phyloP scores from a whole-genome alignment of 2,888 invertebrate genomes.

The Cremastobaeus sp. region DNA sequence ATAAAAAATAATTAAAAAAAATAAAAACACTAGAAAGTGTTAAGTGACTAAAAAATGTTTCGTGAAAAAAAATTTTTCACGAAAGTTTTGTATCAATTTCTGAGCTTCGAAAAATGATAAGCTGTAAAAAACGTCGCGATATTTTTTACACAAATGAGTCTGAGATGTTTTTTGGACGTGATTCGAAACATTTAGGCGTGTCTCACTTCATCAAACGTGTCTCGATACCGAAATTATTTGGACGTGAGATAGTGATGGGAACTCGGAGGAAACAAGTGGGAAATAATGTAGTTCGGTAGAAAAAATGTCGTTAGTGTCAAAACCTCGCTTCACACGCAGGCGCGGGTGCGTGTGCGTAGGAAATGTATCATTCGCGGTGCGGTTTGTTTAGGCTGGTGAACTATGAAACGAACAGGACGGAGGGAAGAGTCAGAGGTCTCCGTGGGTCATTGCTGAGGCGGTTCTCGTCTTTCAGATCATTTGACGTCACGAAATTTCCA shows the following conservation, averaged over 20 bases:
- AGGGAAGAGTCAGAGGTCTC: conserved; percentile 59
- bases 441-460: conserved; percentile 59
- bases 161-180: too few species aligned
- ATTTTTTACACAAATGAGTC: too few species aligned
- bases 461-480: conserved; percentile 50
- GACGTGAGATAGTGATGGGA: conserved; percentile 38
- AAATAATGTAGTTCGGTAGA: conserved; percentile 41
- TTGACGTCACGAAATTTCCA: conserved; percentile 64
- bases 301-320: conserved; percentile 56
- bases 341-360: conserved; percentile 4
- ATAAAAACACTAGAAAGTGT: too few species aligned
- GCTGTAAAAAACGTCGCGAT: too few species aligned
- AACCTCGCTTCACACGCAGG: conserved; percentile 35
- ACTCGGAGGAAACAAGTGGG: conserved; percentile 51
- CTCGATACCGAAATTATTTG: conserved; percentile 5
- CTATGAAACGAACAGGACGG: conserved; percentile 54
- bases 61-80: too few species aligned
- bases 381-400: conserved; percentile 56
- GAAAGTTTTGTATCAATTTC: too few species aligned
- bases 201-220: conserved; percentile 24
- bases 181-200: neutral
- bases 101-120: too few species aligned
- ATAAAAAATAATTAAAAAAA: too few species aligned
- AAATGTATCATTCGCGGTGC: neutral
- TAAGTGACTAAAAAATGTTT: too few species aligned